These are phyloP conservation scores for Elaphurus davidianus DNA, from an alignment of 2,113 vertebrate species.

Conservation along the genomic window DNA sequence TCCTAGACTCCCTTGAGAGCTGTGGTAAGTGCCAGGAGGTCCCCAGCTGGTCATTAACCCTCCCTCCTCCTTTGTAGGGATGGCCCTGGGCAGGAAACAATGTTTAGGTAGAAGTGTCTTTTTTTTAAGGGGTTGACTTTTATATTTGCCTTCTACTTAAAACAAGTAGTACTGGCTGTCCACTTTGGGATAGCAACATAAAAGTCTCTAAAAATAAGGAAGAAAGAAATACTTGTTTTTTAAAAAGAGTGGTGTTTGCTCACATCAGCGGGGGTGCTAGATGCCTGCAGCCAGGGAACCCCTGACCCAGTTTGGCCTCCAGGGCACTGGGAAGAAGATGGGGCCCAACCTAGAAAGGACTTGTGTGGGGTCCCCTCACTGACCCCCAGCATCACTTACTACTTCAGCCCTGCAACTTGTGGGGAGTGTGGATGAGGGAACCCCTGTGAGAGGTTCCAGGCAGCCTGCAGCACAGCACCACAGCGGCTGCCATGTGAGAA, in stretches of 20 bases:
- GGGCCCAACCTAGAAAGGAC: neutral
- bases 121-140: neutral
- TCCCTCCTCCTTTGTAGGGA: neutral
- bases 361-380: neutral
- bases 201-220: neutral
- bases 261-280: neutral
- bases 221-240: neutral
- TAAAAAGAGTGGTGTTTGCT: neutral
- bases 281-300: neutral
- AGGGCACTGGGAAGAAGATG: neutral
- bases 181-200: neutral
- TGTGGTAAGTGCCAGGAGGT: neutral
- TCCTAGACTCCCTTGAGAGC: neutral
- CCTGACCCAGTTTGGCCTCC: too few species aligned
- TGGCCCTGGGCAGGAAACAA: neutral
- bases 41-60: neutral
- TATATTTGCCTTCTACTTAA: neutral
- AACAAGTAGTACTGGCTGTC: neutral
- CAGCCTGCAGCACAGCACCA: rapidly evolving
- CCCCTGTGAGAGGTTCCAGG: neutral
- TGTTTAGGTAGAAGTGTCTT: neutral
- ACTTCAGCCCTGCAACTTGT: neutral
- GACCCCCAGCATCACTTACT: neutral
- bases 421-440: rapidly evolving
- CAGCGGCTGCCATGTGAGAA: neutral